Evolutionary conservation across 2,113 vertebrate species (phyloP).

Genomic region (Thamnaconus septentrionalis): DNA sequence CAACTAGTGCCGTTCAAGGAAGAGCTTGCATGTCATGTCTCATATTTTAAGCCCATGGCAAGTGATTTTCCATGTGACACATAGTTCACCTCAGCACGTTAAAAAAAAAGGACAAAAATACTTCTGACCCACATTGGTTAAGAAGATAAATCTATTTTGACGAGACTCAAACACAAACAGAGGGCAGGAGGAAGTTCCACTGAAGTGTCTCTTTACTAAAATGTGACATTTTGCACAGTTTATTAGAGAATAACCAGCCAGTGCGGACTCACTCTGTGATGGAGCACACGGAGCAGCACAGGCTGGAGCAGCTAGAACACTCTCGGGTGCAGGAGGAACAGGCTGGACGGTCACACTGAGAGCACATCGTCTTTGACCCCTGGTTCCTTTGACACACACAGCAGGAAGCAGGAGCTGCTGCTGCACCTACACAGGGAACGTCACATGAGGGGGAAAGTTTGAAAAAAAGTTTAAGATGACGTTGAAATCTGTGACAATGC

Average conservation of each 20-base stretch:
- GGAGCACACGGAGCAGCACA: constrained; percentile 77
- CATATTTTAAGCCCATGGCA: neutral
- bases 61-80: constrained; percentile 13
- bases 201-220: neutral
- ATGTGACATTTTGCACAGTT: neutral
- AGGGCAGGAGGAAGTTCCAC: too few species aligned
- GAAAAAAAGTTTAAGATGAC: neutral
- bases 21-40: neutral
- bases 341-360: constrained; percentile 70
- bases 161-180: too few species aligned
- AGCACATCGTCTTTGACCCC: constrained; percentile 53
- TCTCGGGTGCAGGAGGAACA: constrained; percentile 70
- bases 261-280: constrained; percentile 70
- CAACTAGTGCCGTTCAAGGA: neutral
- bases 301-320: constrained; percentile 69
- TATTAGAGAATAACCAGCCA: neutral
- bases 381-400: constrained; percentile 71
- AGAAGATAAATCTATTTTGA: too few species aligned
- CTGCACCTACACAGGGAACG: constrained; percentile 36
- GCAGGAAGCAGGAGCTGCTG: constrained; percentile 49
- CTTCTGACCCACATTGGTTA: too few species aligned
- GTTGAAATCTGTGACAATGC: neutral
- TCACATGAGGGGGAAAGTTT: neutral
- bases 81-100: constrained; percentile 7
- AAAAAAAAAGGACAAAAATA: too few species aligned